Evolutionary conservation across 2,888 invertebrate genomes (phyloP).

Genomic region (Brassicogethes aeneus): DNA sequence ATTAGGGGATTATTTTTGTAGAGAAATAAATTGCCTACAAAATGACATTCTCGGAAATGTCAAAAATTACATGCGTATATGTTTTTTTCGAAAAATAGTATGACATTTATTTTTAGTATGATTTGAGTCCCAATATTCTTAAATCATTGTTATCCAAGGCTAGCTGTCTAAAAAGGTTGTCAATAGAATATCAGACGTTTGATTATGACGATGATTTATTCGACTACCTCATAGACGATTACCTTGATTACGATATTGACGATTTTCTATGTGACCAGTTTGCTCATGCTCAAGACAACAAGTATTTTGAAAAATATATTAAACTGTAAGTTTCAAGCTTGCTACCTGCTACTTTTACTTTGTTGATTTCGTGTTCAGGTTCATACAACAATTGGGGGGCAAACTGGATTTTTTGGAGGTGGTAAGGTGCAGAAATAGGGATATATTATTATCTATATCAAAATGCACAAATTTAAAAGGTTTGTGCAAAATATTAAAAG

Average conservation of each 20-base stretch:
- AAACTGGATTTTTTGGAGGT: constrained; percentile 21
- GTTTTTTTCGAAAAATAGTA: constrained; percentile 5
- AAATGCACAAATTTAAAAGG: constrained; percentile 27
- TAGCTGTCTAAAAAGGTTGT: constrained; percentile 22
- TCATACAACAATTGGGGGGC: constrained; percentile 25
- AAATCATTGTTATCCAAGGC: constrained; percentile 26
- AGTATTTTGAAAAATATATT: constrained; percentile 24
- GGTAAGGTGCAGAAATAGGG: constrained; percentile 26
- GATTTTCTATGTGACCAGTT: no score
- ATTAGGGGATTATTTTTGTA: no score
- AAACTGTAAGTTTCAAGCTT: constrained; percentile 21
- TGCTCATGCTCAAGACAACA: constrained; percentile 22
- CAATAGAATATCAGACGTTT: constrained; percentile 20
- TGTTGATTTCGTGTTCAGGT: constrained; percentile 14
- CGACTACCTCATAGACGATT: no score
- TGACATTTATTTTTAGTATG: constrained; percentile 25
- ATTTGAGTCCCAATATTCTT: constrained; percentile 25
- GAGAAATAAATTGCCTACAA: no score
- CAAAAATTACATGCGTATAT: no score
- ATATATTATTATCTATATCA: constrained; percentile 20
- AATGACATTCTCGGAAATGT: no score
- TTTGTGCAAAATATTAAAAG: constrained; percentile 13
- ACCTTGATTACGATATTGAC: no score
- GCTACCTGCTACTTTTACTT: no score
- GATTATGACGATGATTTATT: constrained; percentile 2